Conservation (phyloP, 1,140 invertebrate species). For the Aleiodes sp. region DNA sequence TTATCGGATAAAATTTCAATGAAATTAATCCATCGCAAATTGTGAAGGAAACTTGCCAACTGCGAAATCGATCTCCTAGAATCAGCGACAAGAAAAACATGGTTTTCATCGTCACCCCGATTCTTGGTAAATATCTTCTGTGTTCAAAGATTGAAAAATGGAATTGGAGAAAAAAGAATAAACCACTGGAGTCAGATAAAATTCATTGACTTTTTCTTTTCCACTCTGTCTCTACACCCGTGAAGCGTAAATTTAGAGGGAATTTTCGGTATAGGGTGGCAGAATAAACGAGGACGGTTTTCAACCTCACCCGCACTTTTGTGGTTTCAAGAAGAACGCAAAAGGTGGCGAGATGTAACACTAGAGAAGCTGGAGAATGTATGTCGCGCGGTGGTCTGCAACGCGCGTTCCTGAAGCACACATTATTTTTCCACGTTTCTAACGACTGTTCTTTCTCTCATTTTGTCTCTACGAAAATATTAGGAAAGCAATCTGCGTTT, state of each 20-base stretch:
- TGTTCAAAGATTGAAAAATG: neutral
- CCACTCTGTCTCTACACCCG: neutral
- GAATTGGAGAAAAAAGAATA: no score
- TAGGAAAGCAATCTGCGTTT: neutral
- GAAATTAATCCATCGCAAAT: no score
- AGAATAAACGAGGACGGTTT: constrained; percentile 21
- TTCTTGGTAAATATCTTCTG: neutral
- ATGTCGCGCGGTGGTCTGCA: neutral
- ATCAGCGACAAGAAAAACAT: no score
- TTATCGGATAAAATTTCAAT: no score
- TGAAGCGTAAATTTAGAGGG: neutral
- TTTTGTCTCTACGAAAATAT: neutral
- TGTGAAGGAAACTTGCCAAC: no score
- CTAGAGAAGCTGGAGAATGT: constrained; percentile 12
- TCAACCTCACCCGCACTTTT: constrained; percentile 24
- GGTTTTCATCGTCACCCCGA: no score
- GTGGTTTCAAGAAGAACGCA: constrained; percentile 21
- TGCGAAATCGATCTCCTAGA: no score
- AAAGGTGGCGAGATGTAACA: constrained; percentile 25
- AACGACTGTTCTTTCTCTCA: neutral
- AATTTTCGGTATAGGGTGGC: constrained; percentile 6
- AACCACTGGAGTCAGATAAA: constrained; percentile 17
- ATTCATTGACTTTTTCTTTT: neutral
- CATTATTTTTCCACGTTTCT: constrained; percentile 13
- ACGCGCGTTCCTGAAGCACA: constrained; percentile 22